phyloP scores from a whole-genome alignment of 2,797 vertebrate species.

The Momotus momota region DNA sequence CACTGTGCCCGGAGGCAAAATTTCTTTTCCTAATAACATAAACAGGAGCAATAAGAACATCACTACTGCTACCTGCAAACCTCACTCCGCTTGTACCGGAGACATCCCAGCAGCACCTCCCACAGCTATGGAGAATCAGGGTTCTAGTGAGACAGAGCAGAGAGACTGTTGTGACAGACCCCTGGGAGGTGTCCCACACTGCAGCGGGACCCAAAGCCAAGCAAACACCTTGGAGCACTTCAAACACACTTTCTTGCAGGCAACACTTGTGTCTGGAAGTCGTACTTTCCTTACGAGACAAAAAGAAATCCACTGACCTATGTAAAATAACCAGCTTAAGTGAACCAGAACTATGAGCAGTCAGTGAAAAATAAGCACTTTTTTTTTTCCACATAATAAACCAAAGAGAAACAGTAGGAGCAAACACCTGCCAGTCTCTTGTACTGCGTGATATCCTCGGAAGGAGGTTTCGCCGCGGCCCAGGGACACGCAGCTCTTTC shows the following conservation, averaged over 20 bases:
- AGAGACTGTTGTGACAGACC: not conserved
- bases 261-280: not conserved
- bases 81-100: not conserved
- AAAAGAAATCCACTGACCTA: not conserved
- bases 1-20: accelerated
- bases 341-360: not conserved
- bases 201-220: accelerated
- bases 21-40: not conserved
- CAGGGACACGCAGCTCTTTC: not conserved
- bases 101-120: not conserved
- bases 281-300: not conserved
- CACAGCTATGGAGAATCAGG: not conserved
- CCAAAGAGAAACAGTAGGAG: not conserved
- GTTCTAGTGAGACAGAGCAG: accelerated
- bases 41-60: not conserved
- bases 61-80: not conserved
- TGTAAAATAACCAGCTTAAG: not conserved
- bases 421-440: not conserved
- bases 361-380: not conserved
- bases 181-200: not conserved
- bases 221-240: not conserved
- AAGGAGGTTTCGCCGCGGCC: not conserved
- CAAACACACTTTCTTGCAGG: not conserved
- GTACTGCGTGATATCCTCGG: not conserved
- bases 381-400: not conserved